phyloP scores from a whole-genome alignment of 2,113 vertebrate genomes.

The Periophthalmus modestus region DNA sequence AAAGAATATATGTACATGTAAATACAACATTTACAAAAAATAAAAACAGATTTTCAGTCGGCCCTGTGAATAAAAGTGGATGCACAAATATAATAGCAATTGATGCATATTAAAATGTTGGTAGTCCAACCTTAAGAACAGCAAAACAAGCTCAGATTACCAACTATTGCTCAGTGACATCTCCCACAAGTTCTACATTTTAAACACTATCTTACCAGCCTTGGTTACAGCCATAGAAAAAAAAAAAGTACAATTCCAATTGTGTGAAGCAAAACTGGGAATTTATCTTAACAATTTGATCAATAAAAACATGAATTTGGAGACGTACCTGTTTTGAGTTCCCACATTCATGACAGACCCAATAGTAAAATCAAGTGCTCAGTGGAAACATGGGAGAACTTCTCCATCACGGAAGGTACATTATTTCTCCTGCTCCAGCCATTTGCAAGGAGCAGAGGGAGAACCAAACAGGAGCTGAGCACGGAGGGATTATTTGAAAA shows the following conservation, averaged over 20 bases:
- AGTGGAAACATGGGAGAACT: background rate
- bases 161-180: constrained; percentile 36
- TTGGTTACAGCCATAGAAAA: constrained; percentile 54
- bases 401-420: constrained; percentile 14
- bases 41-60: constrained; percentile 25
- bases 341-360: constrained; percentile 22
- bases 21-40: constrained; percentile 66
- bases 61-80: constrained; percentile 30
- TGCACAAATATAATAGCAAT: constrained; percentile 24
- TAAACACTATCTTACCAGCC: constrained; percentile 42
- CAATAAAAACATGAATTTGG: constrained; percentile 28
- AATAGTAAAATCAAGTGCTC: constrained; percentile 9
- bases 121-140: constrained; percentile 15
- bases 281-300: constrained; percentile 41
- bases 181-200: constrained; percentile 40
- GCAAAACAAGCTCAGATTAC: background rate
- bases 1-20: constrained; percentile 66
- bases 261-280: background rate
- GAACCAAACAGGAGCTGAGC: constrained; percentile 23
- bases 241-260: constrained; percentile 11
- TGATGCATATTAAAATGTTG: constrained; percentile 37
- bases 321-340: constrained; percentile 26
- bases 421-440: constrained; percentile 25
- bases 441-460: constrained; percentile 30
- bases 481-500: constrained; percentile 34